Evolutionary conservation across 2,888 invertebrate genomes (phyloP).

Genomic region (Marronus borbonicus): DNA sequence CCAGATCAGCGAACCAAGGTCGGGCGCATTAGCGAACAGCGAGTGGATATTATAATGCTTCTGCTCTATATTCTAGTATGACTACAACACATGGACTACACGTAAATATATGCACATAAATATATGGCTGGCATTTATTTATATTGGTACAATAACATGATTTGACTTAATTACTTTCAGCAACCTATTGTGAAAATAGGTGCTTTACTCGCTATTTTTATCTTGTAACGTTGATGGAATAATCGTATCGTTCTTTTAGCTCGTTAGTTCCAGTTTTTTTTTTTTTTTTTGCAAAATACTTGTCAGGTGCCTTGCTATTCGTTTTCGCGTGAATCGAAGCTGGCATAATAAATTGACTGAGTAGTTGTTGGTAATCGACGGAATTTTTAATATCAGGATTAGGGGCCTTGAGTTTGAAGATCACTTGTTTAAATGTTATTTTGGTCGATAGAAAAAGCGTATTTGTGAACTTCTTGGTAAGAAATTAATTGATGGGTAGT

Average conservation of each 20-base stretch:
- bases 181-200: background rate
- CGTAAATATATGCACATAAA: constrained; percentile 3
- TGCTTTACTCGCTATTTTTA: background rate
- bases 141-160: background rate
- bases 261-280: background rate
- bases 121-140: background rate
- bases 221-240: background rate
- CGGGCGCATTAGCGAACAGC: background rate
- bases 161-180: background rate
- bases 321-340: too few species aligned
- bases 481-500: too few species aligned
- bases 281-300: background rate
- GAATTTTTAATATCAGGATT: too few species aligned
- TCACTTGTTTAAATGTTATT: too few species aligned
- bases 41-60: background rate
- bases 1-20: background rate
- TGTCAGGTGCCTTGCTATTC: too few species aligned
- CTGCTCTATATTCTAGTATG: background rate
- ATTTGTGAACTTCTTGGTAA: too few species aligned
- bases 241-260: background rate
- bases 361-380: too few species aligned
- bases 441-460: too few species aligned
- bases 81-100: background rate
- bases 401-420: too few species aligned
- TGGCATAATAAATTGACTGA: too few species aligned